A percentile compares a stretch with the other conserved stretches of the same genome.
Conservation (phyloP, 2,888 invertebrate species). For the Archips crataeganus region DNA sequence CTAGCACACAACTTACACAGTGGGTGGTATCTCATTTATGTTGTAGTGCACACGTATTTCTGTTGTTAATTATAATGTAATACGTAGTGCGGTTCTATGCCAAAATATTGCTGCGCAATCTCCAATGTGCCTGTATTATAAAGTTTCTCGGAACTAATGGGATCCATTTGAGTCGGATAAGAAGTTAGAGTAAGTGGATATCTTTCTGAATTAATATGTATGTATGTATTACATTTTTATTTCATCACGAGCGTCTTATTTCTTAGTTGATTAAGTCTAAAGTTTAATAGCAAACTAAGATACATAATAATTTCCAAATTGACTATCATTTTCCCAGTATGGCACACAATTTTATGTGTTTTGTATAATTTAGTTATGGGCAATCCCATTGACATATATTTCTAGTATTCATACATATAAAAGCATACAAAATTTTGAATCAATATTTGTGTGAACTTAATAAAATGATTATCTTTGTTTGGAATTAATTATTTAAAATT, state of each 20-base stretch:
- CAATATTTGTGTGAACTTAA: background rate
- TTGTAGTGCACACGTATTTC: too few species aligned
- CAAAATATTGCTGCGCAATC: background rate
- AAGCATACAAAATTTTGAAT: background rate
- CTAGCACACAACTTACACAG: too few species aligned
- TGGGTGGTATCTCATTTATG: too few species aligned
- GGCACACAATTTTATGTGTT: constrained; percentile 21
- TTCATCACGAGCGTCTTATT: background rate
- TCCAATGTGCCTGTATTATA: background rate
- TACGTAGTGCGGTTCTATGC: too few species aligned
- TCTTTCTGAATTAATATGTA: too few species aligned
- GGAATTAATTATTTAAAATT: background rate
- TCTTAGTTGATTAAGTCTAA: constrained; percentile 1
- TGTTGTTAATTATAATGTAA: too few species aligned
- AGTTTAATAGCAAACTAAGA: background rate
- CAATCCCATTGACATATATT: constrained; percentile 11
- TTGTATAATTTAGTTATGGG: constrained; percentile 1
- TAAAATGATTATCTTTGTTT: background rate
- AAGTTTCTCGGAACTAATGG: background rate
- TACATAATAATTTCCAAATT: constrained; percentile 9
- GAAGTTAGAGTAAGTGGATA: background rate
- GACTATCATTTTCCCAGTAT: constrained; percentile 15
- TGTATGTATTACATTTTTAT: too few species aligned
- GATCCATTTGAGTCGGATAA: background rate
- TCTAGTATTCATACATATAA: background rate